These are phyloP conservation scores for Helobdella robusta DNA, from an alignment of 2,888 invertebrate species.

Conservation along the genomic window DNA sequence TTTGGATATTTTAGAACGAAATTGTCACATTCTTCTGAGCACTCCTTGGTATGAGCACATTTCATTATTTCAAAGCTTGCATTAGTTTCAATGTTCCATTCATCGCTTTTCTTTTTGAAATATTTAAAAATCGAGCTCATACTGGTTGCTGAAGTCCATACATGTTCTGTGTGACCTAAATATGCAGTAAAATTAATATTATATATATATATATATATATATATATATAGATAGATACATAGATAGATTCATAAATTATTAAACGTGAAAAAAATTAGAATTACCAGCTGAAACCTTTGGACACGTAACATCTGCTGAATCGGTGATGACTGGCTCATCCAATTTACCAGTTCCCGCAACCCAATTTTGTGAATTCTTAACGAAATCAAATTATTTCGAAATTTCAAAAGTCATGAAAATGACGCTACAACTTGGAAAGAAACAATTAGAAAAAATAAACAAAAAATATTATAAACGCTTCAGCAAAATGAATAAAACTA, in stretches of 20 bases:
- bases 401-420: too few relatives aligned
- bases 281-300: slow-evolving; percentile 39
- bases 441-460: too few relatives aligned
- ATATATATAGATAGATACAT: background rate
- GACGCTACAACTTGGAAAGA: too few relatives aligned
- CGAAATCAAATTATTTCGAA: slow-evolving; percentile 13
- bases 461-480: too few relatives aligned
- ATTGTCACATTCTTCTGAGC: too few relatives aligned
- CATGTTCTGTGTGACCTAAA: slow-evolving; percentile 52
- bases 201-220: background rate
- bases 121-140: slow-evolving; percentile 61
- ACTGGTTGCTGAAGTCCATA: slow-evolving; percentile 58
- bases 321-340: slow-evolving; percentile 36
- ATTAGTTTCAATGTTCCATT: background rate
- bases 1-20: too few relatives aligned
- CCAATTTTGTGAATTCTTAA: slow-evolving; percentile 43
- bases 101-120: slow-evolving; percentile 41
- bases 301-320: slow-evolving; percentile 37
- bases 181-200: slow-evolving; percentile 15
- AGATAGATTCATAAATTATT: background rate
- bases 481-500: too few relatives aligned
- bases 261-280: background rate
- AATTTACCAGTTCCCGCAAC: slow-evolving; percentile 39
- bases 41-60: too few relatives aligned
- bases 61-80: too few relatives aligned